Conservation (phyloP, 2,797 vertebrate genomes). For the Novumbra hubbsi region DNA sequence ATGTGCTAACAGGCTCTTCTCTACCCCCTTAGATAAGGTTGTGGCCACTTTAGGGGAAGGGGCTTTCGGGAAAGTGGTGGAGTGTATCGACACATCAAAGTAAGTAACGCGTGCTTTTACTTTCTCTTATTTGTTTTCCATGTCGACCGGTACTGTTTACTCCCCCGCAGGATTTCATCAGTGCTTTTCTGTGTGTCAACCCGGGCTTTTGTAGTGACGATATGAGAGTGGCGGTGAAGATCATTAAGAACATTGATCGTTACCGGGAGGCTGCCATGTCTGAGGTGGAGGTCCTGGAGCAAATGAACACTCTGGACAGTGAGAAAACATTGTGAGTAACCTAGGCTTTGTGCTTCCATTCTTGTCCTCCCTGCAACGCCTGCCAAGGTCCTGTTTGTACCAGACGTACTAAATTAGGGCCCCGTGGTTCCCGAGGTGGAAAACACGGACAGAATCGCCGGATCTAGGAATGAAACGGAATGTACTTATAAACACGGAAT, state of each 20-base stretch:
- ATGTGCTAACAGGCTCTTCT: slow-evolving; percentile 34
- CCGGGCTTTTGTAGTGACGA: slow-evolving; percentile 59
- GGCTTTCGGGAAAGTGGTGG: slow-evolving; percentile 93
- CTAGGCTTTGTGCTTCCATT: not conserved
- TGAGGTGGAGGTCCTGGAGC: slow-evolving; percentile 88
- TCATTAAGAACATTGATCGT: slow-evolving; percentile 86
- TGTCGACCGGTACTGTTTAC: not conserved
- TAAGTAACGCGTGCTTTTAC: slow-evolving; percentile 63
- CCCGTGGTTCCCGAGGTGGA: no score
- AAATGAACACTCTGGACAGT: slow-evolving; percentile 85
- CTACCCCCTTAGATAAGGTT: slow-evolving; percentile 86
- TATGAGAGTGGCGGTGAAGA: slow-evolving; percentile 88
- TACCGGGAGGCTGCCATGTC: slow-evolving; percentile 87
- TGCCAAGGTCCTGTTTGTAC: not conserved
- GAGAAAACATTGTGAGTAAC: slow-evolving; percentile 85
- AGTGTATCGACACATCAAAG: slow-evolving; percentile 87
- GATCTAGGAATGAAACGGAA: no score
- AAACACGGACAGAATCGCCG: no score
- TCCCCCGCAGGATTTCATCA: not conserved
- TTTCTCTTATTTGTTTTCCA: not conserved
- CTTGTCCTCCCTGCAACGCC: not conserved
- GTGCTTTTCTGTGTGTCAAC: not conserved
- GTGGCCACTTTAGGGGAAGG: slow-evolving; percentile 87
- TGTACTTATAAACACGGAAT: no score
- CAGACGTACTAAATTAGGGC: no score